Base-by-base conservation (phyloP, 1,140 invertebrate genomes). In the Drosophila obscura region DNA sequence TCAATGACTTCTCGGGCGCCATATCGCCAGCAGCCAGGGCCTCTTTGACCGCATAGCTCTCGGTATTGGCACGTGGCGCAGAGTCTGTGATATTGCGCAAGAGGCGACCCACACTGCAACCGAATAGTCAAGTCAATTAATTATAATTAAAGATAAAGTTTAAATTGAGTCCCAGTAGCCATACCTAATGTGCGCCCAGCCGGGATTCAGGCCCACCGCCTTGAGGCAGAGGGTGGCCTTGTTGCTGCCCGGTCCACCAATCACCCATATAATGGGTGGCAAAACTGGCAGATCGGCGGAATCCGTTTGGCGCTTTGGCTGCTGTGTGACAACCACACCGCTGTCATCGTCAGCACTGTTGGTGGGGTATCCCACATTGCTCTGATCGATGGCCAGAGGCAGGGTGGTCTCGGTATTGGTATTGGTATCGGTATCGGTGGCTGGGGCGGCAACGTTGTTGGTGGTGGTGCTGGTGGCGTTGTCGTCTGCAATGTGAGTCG, bases 1-100 rank as follows among this genome's bases (percentile, higher is more conserved):
- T 93, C 1, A 96, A 93, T 8, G 95, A 92, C 16, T 95, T 94
- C 67, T 95, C 92, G 0, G 96, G 94, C 2, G 96, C 96, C 92
- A 97, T 93, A 13, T 97, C 96, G 6, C 97, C 97, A n/a, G 94
- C 94, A 39, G 94, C 93, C 66, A 98, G 94, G 8, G 96, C 94
- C 24, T 96, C 94, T 53, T 92, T 92, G 0, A 92, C 85, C 15
- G 91, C 80, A 77, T 90, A 91, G 41, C 85, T 91, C 44, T 95
- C 94, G 1, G 92, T 93, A 49, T 92, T 93, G 51, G 93, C 92
- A 49, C 92, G 93, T 31, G 92, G 93, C 28, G 94, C 92, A 22
- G 93, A 92, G 92, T 96, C 92, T 57, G 96, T 95, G 41, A 95
- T 93, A 0, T 93, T 92, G 53, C 96, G 93, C 4, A 97, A 92